Conservation (phyloP, 1,140 invertebrate species). For the Ceratitis capitata region DNA sequence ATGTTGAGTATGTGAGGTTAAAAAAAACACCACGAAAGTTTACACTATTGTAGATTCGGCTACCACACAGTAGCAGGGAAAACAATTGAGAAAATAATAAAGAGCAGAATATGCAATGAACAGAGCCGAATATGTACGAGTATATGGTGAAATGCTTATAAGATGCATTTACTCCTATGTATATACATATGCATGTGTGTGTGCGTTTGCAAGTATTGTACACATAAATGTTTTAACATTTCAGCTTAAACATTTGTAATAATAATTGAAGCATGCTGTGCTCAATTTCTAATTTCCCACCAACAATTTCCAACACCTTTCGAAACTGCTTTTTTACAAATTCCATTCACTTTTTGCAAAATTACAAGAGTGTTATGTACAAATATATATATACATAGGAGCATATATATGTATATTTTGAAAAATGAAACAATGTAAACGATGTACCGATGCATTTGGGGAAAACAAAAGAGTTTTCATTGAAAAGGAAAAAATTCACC, state of each 20-base stretch:
- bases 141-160: too few relatives aligned
- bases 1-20: too few relatives aligned
- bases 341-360: conserved; percentile 24
- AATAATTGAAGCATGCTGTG: not conserved
- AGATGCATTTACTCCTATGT: too few relatives aligned
- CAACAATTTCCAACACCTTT: conserved; percentile 3
- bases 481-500: not conserved
- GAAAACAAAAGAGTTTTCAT: conserved; percentile 11
- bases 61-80: too few relatives aligned
- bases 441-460: not conserved
- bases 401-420: too few relatives aligned
- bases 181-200: too few relatives aligned
- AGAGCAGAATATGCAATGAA: too few relatives aligned
- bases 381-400: too few relatives aligned
- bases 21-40: too few relatives aligned
- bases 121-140: too few relatives aligned
- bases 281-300: not conserved
- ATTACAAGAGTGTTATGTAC: not conserved
- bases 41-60: too few relatives aligned
- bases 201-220: not conserved
- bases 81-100: too few relatives aligned
- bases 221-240: not conserved
- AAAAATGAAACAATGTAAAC: not conserved
- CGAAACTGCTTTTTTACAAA: conserved; percentile 16
- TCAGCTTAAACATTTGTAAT: not conserved